phyloP scores from a whole-genome alignment of 2,888 invertebrate genomes.

The Sussaba pulchella region DNA sequence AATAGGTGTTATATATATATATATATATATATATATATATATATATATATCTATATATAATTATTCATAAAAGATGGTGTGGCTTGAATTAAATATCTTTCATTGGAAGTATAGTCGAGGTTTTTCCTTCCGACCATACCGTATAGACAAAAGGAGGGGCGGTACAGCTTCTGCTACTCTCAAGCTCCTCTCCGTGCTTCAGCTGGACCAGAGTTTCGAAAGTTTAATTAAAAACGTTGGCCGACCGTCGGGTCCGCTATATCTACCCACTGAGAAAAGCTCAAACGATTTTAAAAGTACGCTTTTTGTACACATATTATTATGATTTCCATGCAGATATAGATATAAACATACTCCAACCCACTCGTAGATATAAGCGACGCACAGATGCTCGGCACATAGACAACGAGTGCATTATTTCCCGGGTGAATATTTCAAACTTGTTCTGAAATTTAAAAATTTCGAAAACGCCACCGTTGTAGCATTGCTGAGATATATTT shows the following conservation, averaged over 20 bases:
- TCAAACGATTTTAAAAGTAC: slow-evolving; percentile 43
- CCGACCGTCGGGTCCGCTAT: slow-evolving; percentile 52
- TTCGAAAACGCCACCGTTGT: not conserved
- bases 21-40: no score
- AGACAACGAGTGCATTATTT: no score
- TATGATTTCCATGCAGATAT: slow-evolving; percentile 17
- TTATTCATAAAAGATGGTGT: not conserved
- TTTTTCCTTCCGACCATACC: slow-evolving; percentile 8
- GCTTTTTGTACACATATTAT: slow-evolving; percentile 30
- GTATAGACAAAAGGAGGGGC: slow-evolving; percentile 9
- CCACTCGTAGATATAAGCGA: no score
- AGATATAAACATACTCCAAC: slow-evolving; percentile 2
- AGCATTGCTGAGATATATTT: no score
- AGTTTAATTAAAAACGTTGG: slow-evolving; percentile 81
- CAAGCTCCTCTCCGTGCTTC: slow-evolving; percentile 23
- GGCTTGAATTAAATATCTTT: slow-evolving; percentile 20
- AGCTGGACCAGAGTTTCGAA: slow-evolving; percentile 76
- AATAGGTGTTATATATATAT: not conserved
- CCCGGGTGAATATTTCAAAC: no score
- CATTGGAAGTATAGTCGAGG: slow-evolving; percentile 29
- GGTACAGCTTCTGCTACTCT: slow-evolving; percentile 58
- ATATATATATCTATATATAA: no score
- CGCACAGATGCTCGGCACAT: not conserved
- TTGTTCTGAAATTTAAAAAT: no score
- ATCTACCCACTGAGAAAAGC: slow-evolving; percentile 38